These are phyloP conservation scores for Odontocerum albicorne DNA, from an alignment of 2,888 invertebrate species.

Conservation along the genomic window DNA sequence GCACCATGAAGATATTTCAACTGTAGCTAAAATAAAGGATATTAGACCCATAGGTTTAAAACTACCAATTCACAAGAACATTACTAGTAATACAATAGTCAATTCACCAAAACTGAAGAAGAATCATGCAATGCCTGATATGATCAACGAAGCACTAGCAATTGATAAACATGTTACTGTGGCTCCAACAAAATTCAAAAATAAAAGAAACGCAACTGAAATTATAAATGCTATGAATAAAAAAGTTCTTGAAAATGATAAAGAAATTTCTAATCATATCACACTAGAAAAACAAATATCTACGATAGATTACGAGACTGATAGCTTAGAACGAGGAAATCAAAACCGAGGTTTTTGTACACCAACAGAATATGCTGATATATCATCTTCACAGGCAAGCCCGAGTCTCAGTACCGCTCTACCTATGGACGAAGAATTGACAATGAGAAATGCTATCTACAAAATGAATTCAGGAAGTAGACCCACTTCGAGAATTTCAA, in stretches of 20 bases:
- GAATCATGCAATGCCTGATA: constrained; percentile 56
- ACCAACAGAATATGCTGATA: constrained; percentile 64
- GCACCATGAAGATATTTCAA: constrained; percentile 42
- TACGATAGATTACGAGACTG: constrained; percentile 70
- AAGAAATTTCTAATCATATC: not conserved
- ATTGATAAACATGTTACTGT: constrained; percentile 47
- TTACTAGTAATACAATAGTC: not conserved
- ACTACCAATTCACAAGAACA: constrained; percentile 6
- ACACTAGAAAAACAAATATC: constrained; percentile 40
- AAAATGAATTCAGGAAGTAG: constrained; percentile 61
- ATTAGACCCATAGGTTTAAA: constrained; percentile 44
- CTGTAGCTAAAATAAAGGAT: constrained; percentile 45
- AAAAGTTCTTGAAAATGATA: not conserved
- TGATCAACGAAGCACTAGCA: constrained; percentile 68
- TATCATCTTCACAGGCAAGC: constrained; percentile 70
- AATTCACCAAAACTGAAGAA: constrained; percentile 7
- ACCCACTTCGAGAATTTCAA: constrained; percentile 49
- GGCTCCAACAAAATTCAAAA: constrained; percentile 3
- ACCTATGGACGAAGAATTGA: constrained; percentile 79
- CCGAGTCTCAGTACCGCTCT: constrained; percentile 73
- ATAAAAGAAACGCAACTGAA: constrained; percentile 4
- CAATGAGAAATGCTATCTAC: constrained; percentile 75
- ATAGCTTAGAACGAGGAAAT: constrained; percentile 68
- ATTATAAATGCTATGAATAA: not conserved
- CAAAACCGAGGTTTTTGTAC: constrained; percentile 58